phyloP scores from a whole-genome alignment of 2,113 vertebrate species.

The Sceloporus tristichus region DNA sequence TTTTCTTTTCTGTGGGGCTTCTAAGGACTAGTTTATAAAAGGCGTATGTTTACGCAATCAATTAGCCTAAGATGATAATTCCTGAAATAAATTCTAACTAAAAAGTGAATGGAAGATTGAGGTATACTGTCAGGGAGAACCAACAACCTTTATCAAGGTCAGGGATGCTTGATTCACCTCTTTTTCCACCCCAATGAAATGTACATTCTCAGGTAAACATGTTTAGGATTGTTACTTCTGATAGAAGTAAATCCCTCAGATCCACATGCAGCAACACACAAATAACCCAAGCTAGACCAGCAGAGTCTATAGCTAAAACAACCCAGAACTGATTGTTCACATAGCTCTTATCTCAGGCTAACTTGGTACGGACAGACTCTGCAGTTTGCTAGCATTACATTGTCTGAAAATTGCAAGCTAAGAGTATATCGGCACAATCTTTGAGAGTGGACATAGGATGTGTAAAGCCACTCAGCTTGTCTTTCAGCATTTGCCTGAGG shows the following conservation, averaged over 20 bases:
- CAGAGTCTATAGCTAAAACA: neutral
- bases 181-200: neutral
- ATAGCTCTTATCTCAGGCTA: neutral
- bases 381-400: neutral
- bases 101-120: neutral
- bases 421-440: neutral
- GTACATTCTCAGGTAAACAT: neutral
- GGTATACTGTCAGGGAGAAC: neutral
- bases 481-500: neutral
- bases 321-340: neutral
- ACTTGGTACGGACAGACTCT: neutral
- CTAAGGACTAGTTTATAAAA: neutral
- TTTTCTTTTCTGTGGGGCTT: conserved; percentile 26
- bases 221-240: neutral
- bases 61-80: neutral
- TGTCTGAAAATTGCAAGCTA: neutral
- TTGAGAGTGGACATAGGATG: neutral
- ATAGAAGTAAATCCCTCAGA: neutral
- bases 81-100: conserved; percentile 4
- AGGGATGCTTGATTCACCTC: neutral
- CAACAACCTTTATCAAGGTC: neutral
- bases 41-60: neutral
- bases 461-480: neutral
- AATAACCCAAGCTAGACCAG: neutral
- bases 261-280: neutral